Percentiles rank a stretch among this genome's conserved stretches.
phyloP scores from a whole-genome alignment of 2,888 invertebrate species.

The Hypomecis punctinalis region DNA sequence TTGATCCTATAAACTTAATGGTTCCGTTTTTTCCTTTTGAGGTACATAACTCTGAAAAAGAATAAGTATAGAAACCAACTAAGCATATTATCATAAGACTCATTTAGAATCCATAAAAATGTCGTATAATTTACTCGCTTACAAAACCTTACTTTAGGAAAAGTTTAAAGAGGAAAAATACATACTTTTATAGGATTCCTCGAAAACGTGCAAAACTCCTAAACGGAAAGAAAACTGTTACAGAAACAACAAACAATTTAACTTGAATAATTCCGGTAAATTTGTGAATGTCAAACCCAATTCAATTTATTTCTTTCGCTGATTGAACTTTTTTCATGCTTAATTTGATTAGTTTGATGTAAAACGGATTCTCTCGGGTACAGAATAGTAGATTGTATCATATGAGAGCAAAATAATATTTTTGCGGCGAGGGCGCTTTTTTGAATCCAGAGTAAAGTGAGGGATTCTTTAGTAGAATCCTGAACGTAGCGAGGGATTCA shows the following conservation, averaged over 20 bases:
- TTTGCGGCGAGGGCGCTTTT: too few species aligned
- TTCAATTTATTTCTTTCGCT: constrained; percentile 37
- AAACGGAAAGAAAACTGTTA: constrained; percentile 3
- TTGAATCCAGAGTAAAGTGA: too few species aligned
- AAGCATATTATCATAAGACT: too few species aligned
- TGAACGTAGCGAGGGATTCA: too few species aligned
- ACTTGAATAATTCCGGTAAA: constrained; percentile 16
- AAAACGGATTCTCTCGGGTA: background rate
- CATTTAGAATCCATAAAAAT: too few species aligned
- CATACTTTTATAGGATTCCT: background rate
- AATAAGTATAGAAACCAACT: too few species aligned
- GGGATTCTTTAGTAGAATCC: too few species aligned
- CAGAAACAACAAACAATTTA: constrained; percentile 20
- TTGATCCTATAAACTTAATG: too few species aligned
- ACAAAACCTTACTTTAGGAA: background rate
- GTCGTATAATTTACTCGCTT: background rate
- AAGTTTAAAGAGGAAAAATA: background rate
- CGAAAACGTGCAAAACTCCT: background rate
- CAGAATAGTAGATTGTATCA: too few species aligned
- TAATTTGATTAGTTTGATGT: constrained; percentile 1
- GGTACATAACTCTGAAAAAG: too few species aligned
- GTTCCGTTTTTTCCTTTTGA: too few species aligned
- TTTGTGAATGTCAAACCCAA: constrained; percentile 25
- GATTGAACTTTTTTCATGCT: constrained; percentile 36
- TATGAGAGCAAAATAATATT: too few species aligned